A percentile compares a stretch with the other conserved stretches of the same genome.
Evolutionary conservation across 30 jellyfish, hydroid and myxozoan genomes (phyloP).

Genomic region (Aurelia sp.): DNA sequence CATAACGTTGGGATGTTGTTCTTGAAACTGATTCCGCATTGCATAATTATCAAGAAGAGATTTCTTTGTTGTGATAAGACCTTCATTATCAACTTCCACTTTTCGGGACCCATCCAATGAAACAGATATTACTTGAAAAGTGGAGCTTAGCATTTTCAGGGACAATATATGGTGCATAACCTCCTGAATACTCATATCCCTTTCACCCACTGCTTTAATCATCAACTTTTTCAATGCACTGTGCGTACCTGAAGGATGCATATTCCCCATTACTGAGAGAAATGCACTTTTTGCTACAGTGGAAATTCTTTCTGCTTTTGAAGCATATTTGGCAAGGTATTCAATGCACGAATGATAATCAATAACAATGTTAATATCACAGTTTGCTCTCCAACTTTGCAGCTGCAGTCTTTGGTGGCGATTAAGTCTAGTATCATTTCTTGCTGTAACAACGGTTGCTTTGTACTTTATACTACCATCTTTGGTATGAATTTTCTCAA

Average conservation of each 20-base stretch:
- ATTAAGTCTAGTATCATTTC: constrained; percentile 39
- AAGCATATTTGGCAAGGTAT: constrained; percentile 51
- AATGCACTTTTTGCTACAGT: constrained; percentile 25
- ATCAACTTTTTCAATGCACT: not conserved
- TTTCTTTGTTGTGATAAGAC: not conserved
- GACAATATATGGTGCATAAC: constrained; percentile 39
- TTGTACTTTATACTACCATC: constrained; percentile 5
- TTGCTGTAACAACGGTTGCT: constrained; percentile 23
- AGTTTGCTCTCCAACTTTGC: constrained; percentile 55
- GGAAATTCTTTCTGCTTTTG: constrained; percentile 24
- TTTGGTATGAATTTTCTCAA: constrained; percentile 28
- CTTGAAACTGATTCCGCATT: constrained; percentile 3
- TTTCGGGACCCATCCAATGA: not conserved
- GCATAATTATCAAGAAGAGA: constrained; percentile 46
- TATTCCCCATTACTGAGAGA: not conserved
- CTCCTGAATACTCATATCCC: constrained; percentile 21
- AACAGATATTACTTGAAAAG: constrained; percentile 4
- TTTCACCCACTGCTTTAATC: constrained; percentile 17
- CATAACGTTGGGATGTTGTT: not conserved
- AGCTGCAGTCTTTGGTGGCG: constrained; percentile 22
- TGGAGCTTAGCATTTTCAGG: constrained; percentile 18
- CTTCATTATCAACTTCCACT: not conserved
- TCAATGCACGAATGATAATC: constrained; percentile 44
- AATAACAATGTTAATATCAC: constrained; percentile 32
- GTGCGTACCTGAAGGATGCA: not conserved